Base-by-base conservation (phyloP, 2,797 vertebrate species). In the Odontamblyopus rebecca region DNA sequence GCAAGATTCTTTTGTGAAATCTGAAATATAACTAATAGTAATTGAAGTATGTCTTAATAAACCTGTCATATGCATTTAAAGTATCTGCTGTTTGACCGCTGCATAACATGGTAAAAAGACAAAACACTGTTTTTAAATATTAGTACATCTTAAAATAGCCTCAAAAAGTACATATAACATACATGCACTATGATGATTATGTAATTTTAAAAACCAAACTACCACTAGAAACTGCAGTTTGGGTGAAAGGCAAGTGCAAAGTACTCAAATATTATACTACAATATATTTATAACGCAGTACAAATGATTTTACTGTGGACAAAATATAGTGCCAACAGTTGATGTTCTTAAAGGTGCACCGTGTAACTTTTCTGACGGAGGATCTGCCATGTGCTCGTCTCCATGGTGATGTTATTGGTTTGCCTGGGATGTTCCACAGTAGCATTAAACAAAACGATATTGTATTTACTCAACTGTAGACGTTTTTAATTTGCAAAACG, bases 291-390 rank as follows among this genome's bases (percentile, higher is more conserved):
- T 35, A 51, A 30, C 72, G 64, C 78, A 27, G 61, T 23, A 62
- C 3, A 60, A 6, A 62, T 18, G n/a, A 65, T 44, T 19, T 2
- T 27, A 73, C 19, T 62, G 67, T 60, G 61, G 61, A 72, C 32
- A 35, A 48, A 81, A 73, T 29, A 71, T 5, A 60, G 73, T 73
- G 82, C 74, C 81, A 83, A 83, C 29, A 68, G 26, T 27, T 76
- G 65, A 69, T 80, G 67, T 62, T 67, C 12, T 54, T 30, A 38
- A 38, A 38, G 35, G 35, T 9, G 35, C 35, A 38, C 35, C 9
- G 35, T 38, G 35, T 38, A 38, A 38, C 35, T 38, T 38, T 38
- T 38, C 35, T 38, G 1, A 1, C 2, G 35, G 35, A 38, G 35
- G 6, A 1, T 38, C 35, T 6, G 5, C 35, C 35, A 38, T 38